These are phyloP conservation scores for Apaloderma vittatum DNA, from an alignment of 2,113 vertebrate genomes.

Conservation along the genomic window DNA sequence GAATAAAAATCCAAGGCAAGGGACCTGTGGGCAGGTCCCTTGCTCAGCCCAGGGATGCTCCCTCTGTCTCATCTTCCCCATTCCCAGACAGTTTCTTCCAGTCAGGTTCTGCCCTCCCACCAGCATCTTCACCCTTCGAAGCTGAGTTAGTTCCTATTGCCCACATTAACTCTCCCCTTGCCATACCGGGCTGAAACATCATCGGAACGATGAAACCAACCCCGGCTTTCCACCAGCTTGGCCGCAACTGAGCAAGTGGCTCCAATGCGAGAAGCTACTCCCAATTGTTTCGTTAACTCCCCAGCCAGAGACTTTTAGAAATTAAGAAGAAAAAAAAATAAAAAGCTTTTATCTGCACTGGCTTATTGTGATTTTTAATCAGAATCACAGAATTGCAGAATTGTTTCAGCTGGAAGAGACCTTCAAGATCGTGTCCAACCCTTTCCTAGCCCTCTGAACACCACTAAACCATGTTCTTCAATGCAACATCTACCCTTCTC, in stretches of 20 bases:
- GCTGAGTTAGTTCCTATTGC: neutral
- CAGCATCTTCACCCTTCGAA: neutral
- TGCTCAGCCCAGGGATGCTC: neutral
- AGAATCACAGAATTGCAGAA: neutral
- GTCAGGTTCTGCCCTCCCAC: neutral
- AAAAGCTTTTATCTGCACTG: neutral
- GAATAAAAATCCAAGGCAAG: neutral
- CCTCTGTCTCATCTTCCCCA: neutral
- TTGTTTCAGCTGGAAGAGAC: too few species aligned
- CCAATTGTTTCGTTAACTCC: neutral
- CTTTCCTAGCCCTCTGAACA: too few species aligned
- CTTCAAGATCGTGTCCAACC: too few species aligned
- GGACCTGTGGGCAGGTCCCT: too few species aligned
- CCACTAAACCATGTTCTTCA: too few species aligned
- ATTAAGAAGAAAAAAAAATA: neutral
- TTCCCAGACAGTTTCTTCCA: neutral
- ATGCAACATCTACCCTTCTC: too few species aligned
- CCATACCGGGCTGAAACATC: neutral
- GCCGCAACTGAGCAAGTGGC: neutral
- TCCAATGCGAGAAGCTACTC: neutral
- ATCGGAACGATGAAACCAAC: neutral
- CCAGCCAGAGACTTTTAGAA: neutral
- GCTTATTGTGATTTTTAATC: slow-evolving; percentile 31
- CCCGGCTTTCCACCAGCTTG: neutral
- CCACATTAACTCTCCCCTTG: neutral